These are phyloP conservation scores for Dynastes tityus DNA, from an alignment of 2,888 invertebrate species.

Conservation along the genomic window DNA sequence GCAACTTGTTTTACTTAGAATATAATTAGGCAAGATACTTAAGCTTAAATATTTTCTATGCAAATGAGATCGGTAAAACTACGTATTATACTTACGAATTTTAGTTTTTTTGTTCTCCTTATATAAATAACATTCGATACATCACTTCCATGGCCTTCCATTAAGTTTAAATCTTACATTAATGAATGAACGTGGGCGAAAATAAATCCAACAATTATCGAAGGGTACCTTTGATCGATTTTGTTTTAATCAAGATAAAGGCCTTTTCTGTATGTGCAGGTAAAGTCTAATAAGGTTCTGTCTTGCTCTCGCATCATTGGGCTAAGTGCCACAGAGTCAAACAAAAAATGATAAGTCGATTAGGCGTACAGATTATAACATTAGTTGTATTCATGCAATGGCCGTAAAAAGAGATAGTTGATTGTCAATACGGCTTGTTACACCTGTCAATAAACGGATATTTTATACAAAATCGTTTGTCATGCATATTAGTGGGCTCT, in stretches of 20 bases:
- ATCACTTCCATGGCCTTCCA: constrained; percentile 39
- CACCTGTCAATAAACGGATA: constrained; percentile 60
- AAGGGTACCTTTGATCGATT: constrained; percentile 53
- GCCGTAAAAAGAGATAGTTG: constrained; percentile 53
- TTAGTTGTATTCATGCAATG: constrained; percentile 56
- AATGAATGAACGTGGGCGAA: constrained; percentile 52
- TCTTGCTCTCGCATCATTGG: constrained; percentile 26
- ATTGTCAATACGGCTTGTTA: constrained; percentile 61
- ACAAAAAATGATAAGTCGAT: constrained; percentile 50
- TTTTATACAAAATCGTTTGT: constrained; percentile 61
- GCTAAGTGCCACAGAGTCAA: constrained; percentile 4
- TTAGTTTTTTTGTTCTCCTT: constrained; percentile 2
- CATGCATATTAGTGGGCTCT: constrained; percentile 57
- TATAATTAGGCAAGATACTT: too few relatives aligned
- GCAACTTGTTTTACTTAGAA: not conserved
- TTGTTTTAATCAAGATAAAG: constrained; percentile 53
- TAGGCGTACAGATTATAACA: constrained; percentile 55
- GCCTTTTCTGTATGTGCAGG: constrained; percentile 37
- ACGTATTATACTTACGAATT: not conserved
- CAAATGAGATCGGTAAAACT: not conserved
- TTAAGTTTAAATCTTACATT: constrained; percentile 49
- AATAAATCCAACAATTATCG: constrained; percentile 53
- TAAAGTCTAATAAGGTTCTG: constrained; percentile 32
- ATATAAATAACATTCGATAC: constrained; percentile 26
- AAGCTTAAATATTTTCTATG: not conserved